These are phyloP conservation scores for Nephrocerus scutellatus DNA, from an alignment of 2,888 invertebrate genomes.

Conservation along the genomic window DNA sequence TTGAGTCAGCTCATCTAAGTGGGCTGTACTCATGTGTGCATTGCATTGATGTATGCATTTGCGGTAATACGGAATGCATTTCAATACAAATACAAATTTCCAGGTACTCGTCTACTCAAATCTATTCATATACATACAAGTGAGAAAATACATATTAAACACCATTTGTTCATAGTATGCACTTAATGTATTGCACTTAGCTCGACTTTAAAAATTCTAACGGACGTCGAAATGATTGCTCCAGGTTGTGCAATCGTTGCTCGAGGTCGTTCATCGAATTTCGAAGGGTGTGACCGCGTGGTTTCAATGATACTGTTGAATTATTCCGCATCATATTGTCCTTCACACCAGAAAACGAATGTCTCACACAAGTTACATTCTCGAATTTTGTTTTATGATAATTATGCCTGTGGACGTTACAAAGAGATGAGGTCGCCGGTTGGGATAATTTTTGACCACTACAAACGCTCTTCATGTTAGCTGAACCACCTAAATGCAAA, in stretches of 20 bases:
- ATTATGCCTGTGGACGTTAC: conserved; percentile 31
- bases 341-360: conserved; percentile 47
- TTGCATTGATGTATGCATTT: too few relatives aligned
- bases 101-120: too few relatives aligned
- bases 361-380: conserved; percentile 40
- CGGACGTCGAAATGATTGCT: conserved; percentile 43
- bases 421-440: conserved; percentile 15
- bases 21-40: too few relatives aligned
- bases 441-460: conserved; percentile 7
- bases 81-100: too few relatives aligned
- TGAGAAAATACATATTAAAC: too few relatives aligned
- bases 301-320: conserved; percentile 40
- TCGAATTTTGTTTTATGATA: conserved; percentile 42
- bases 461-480: conserved; percentile 31
- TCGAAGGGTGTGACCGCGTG: conserved; percentile 41
- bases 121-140: too few relatives aligned
- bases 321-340: conserved; percentile 45
- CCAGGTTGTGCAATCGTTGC: conserved; percentile 44
- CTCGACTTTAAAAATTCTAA: conserved; percentile 41
- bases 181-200: too few relatives aligned
- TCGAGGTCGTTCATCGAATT: conserved; percentile 47
- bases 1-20: too few relatives aligned
- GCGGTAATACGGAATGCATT: too few relatives aligned
- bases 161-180: too few relatives aligned
- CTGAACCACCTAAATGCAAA: too few relatives aligned